Base-by-base conservation (phyloP, 2,113 vertebrate genomes). In the Oncorhynchus keta region DNA sequence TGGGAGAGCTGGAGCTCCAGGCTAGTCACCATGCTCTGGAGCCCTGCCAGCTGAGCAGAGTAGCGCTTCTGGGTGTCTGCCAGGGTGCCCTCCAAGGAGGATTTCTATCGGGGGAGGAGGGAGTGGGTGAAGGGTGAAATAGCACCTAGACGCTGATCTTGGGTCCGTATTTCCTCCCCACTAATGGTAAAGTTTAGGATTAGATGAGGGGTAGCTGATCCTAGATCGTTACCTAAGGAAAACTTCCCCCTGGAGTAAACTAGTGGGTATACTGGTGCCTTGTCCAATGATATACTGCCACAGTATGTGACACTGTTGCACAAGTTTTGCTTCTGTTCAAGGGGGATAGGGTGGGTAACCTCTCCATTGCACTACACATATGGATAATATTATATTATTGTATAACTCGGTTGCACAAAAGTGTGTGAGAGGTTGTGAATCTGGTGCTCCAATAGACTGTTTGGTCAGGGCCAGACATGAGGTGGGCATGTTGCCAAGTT, bases 1-100 rank as follows among this genome's bases (percentile, higher is more conserved):
- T 96, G 90, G 0, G 83, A 48, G 83, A 97, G 75, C 79, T 97
- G 94, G 16, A 84, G 83, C 88, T 99, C 96, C 0, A 96, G 85
- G n/a, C 84, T 73, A 64, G 79, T 84, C 78, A 98, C 94, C 67
- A 89, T 85, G 0, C 4, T 79, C 89, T 98, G 96, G 20, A 96
- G 89, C 72, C 88, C 83, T 0, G 89, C 78, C 9, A 98, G 89
- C 83, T 96, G 94, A 0, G 85, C 80, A 0, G 93, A 85, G 3
- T 95, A 97, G 0, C 92, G 92, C 0, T 81, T 89, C 76, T 96
- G 93, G 0, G 93, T 96, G 16, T 97, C 96, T 0, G 91, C 87
- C 90, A 97, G 39, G 14, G 79, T 93, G 78, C 69, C 88, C 65
- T 97, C 96, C 89, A 95, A 67, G 0, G 94, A 91, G 0, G 82